Evolutionary conservation across 2,113 vertebrate species (phyloP).

Genomic region (Aldabrachelys gigantea): DNA sequence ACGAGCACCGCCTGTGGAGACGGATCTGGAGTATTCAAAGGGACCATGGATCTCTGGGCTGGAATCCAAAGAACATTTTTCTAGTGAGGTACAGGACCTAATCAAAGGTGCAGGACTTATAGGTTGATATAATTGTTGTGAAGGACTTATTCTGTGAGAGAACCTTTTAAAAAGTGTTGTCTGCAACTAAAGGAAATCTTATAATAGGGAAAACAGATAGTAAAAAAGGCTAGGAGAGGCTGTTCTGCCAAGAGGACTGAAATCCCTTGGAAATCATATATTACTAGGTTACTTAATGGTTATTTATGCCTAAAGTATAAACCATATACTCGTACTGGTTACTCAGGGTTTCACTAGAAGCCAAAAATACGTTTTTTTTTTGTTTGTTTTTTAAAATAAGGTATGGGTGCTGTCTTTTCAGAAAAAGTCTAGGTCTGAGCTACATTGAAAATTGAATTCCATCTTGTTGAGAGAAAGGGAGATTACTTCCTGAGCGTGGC

Average conservation of each 20-base stretch:
- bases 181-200: not conserved
- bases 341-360: constrained; percentile 58
- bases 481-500: constrained; percentile 66
- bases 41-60: not conserved
- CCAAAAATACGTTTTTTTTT: constrained; percentile 22
- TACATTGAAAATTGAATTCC: constrained; percentile 64
- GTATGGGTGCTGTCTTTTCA: constrained; percentile 48
- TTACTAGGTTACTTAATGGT: constrained; percentile 39
- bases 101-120: not conserved
- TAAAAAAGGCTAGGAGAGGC: not conserved
- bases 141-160: not conserved
- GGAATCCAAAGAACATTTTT: not conserved
- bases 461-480: constrained; percentile 53
- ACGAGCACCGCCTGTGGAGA: not conserved
- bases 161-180: not conserved
- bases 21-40: not conserved
- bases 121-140: not conserved
- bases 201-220: not conserved
- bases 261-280: not conserved
- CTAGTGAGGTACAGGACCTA: not conserved
- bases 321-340: constrained; percentile 58
- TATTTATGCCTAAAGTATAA: constrained; percentile 52
- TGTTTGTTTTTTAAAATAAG: not conserved
- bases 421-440: constrained; percentile 48
- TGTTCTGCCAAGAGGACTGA: constrained; percentile 40